Base-by-base conservation (phyloP, 2,797 vertebrate species). In the Sebastes minor region DNA sequence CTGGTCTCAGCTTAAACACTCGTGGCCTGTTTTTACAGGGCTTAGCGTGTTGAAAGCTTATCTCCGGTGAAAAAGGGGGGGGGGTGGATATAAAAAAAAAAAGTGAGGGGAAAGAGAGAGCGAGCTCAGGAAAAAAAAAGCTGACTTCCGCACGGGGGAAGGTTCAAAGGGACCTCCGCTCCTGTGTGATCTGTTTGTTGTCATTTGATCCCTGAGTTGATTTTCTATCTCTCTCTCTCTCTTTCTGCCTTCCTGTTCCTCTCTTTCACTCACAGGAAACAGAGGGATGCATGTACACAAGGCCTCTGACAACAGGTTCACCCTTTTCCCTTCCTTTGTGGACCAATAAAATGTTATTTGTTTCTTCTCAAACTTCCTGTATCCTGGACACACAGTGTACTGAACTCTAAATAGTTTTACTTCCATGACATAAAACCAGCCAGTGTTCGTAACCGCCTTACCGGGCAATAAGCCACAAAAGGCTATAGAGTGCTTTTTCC, bases 1-100 rank as follows among this genome's bases (percentile, higher is more conserved):
- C 91, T 53, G 91, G 89, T 88, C 84, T 83, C 74, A 71, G 86
- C 83, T 86, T 83, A 74, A 89, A 88, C 90, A 83, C 88, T 90
- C 76, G 78, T 86, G 86, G 82, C 52, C 35, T 92, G 82, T 90
- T 88, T 88, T 87, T 82, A 90, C 87, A 71, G 53, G 80, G 89
- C 80, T 93, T 87, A 91, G 78, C 74, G 84, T 88, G 86, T 81
- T 90, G 83, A 89, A 92, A 91, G 85, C 86, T 89, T 86, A 85
- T 89, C 91, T 87, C 87, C 79, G 84, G 88, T 84, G 82, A 74
- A 81, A 71, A 67, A 25, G 46, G 32, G 73, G 75, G 68, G 61
- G 63, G 1, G 18, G 72, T 30, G 67, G 60, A 59, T 68, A 75
- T 74, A 76, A 63, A 74, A 46, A 46, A 76, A 72, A 78, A 62